Evolutionary conservation across 2,113 vertebrate species (phyloP), one percentile per base, ranked within the genome.

Genomic region (Crypturellus undulatus): DNA sequence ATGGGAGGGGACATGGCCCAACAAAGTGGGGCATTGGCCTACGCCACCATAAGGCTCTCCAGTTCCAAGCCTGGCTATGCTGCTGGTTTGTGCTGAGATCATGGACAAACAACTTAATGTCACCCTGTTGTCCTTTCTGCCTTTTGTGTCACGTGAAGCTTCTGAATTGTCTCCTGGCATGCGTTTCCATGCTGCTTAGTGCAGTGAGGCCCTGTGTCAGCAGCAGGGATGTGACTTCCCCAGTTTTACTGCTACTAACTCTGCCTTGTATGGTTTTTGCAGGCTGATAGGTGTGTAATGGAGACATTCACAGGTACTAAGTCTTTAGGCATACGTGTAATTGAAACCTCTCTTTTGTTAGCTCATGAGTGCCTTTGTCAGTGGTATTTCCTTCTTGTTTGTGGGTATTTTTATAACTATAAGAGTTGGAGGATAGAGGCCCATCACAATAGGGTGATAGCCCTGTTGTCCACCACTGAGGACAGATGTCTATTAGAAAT

Each of bases 211-310:
- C 54, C 22, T 81, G 2, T 49, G 68, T 58, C 34, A 73, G 58
- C 25, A 34, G 58, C 13, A 30, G 42, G 76, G 21, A 54, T 82
- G 20, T 87, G 52, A 52, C 32, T 25, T 92, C 17, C 20, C 18
- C 1, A 7, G 10, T 30, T 68, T 64, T n/a, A 17, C 42, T 83
- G 18, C 32, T 80, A 1, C 47, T 79, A 40, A 43, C 40, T 91
- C 40, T 89, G 65, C 58, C 64, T 84, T 68, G 56, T 38, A 42
- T 45, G 54, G 21, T 85, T 90, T 93, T 94, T 94, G 40, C 71
- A 45, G 92, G 59, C 59, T 87, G 60, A 62, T 73, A 73, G 54
- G 9, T 85, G 10, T 36, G 49, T 88, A 36, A 82, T 89, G 49
- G 67, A 85, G 76, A 58, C 4, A 5, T 77, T 85, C 7, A 5